Conservation (phyloP, 2,888 invertebrate species). For the Proisotoma minuta region DNA sequence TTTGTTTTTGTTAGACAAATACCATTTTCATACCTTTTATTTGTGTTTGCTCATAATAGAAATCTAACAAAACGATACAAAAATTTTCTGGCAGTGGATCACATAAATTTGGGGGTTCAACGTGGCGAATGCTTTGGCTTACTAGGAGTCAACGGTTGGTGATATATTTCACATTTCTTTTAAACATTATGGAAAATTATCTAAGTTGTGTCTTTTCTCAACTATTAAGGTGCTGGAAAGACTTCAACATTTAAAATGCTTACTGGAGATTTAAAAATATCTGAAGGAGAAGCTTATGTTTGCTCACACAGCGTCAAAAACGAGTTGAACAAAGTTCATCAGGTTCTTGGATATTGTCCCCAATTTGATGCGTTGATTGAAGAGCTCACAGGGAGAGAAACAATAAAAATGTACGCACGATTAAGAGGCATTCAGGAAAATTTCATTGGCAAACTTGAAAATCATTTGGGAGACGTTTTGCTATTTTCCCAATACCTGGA, state of each 20-base stretch:
- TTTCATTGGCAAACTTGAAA: constrained; percentile 22
- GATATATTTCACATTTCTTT: constrained; percentile 59
- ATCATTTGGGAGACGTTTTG: constrained; percentile 18
- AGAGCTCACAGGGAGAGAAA: constrained; percentile 9
- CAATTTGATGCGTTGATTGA: constrained; percentile 54
- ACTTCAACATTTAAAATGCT: constrained; percentile 66
- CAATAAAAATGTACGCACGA: constrained; percentile 25
- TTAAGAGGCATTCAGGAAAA: constrained; percentile 23
- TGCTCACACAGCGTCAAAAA: constrained; percentile 51
- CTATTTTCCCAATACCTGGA: constrained; percentile 30
- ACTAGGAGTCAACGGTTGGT: constrained; percentile 66
- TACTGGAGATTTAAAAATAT: constrained; percentile 72
- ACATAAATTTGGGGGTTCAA: constrained; percentile 65
- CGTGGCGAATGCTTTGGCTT: constrained; percentile 71
- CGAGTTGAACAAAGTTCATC: constrained; percentile 46
- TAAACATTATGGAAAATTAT: background rate
- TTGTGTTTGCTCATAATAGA: constrained; percentile 42
- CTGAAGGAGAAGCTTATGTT: constrained; percentile 67
- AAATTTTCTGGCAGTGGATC: constrained; percentile 68
- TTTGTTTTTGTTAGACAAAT: background rate
- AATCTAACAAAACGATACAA: constrained; percentile 71
- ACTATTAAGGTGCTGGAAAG: background rate
- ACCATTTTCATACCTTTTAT: background rate
- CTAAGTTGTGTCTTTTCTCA: background rate
- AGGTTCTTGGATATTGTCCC: constrained; percentile 58